Percentiles rank a stretch among this genome's conserved stretches.
These are phyloP conservation scores for Metallyticus violacea DNA, from an alignment of 2,888 invertebrate species.

Conservation along the genomic window DNA sequence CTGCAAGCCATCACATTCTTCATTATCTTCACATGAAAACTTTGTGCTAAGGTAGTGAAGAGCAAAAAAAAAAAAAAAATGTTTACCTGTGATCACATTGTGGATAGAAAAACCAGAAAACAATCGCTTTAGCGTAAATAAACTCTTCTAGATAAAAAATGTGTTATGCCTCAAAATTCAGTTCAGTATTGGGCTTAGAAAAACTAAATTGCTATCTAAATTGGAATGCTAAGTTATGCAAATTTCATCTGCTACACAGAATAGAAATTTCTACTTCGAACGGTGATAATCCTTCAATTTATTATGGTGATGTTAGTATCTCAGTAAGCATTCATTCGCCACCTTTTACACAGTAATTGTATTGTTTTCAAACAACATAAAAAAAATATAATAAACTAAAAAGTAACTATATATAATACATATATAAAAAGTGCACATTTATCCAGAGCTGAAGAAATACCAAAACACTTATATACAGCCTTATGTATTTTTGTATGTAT, in stretches of 20 bases:
- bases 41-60: not conserved
- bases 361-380: not conserved
- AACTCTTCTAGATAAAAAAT: not conserved
- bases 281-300: not conserved
- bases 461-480: not conserved
- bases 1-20: constrained; percentile 33
- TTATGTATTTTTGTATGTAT: too few relatives aligned
- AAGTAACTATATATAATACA: not conserved
- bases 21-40: not conserved
- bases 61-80: not conserved
- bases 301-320: not conserved
- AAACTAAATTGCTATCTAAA: not conserved
- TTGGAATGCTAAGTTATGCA: not conserved
- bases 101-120: not conserved
- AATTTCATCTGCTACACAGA: not conserved
- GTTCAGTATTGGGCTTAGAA: not conserved
- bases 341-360: not conserved
- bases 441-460: not conserved
- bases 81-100: not conserved
- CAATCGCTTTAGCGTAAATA: not conserved
- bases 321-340: not conserved
- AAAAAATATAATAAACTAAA: not conserved
- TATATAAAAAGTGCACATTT: not conserved
- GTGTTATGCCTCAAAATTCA: not conserved
- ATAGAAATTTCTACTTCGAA: not conserved